Evolutionary conservation across 2,888 invertebrate species (phyloP).

Genomic region (Drosophila algonquin): DNA sequence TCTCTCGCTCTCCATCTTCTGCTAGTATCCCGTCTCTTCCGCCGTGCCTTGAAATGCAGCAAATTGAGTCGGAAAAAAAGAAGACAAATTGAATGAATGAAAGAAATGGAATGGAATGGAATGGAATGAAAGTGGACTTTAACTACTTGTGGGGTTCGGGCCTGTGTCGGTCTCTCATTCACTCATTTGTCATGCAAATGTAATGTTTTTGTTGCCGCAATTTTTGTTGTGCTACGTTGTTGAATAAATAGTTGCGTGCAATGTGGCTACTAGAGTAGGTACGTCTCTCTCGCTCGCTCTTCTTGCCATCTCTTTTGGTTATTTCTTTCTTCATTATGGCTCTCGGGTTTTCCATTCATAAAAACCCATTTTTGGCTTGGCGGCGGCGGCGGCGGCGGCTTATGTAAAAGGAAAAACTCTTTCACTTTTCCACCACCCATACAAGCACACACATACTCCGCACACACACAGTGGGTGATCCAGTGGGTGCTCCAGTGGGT

Average conservation of each 20-base stretch:
- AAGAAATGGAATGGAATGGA: constrained; percentile 61
- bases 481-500: background rate
- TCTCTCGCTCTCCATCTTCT: constrained; percentile 31
- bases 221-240: constrained; percentile 28
- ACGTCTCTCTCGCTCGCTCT: background rate
- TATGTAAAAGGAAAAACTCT: constrained; percentile 66
- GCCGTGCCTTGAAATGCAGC: constrained; percentile 50
- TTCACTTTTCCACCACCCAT: constrained; percentile 52
- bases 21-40: constrained; percentile 11
- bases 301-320: constrained; percentile 23
- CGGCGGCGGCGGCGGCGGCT: constrained; percentile 38
- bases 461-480: background rate
- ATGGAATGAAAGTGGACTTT: constrained; percentile 55
- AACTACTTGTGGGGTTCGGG: constrained; percentile 32
- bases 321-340: constrained; percentile 51
- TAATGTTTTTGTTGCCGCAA: constrained; percentile 1
- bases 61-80: constrained; percentile 59
- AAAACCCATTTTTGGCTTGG: constrained; percentile 53
- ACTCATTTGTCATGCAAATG: constrained; percentile 58
- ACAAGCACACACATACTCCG: background rate
- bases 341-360: constrained; percentile 70
- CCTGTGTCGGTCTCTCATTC: constrained; percentile 2
- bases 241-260: constrained; percentile 74
- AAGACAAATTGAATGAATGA: constrained; percentile 37
- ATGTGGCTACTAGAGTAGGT: constrained; percentile 24